A percentile compares a stretch with the other conserved stretches of the same genome.
Evolutionary conservation across 53 echinoderm and acorn worm genomes (phyloP).

Genomic region (Patiria pectinifera): DNA sequence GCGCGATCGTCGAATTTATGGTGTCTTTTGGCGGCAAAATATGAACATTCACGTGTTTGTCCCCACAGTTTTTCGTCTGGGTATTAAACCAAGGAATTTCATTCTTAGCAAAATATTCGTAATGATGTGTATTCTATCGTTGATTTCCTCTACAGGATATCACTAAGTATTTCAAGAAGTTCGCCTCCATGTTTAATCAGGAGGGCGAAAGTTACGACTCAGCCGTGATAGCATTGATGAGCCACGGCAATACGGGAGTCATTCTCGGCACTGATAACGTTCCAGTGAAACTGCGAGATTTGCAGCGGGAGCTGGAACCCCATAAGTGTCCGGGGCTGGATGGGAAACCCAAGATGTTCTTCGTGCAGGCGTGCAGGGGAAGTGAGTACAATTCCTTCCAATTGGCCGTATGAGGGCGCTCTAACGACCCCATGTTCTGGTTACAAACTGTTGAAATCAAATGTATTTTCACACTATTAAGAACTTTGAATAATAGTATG

Average conservation of each 20-base stretch:
- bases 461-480: too few relatives aligned
- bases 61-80: too few relatives aligned
- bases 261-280: constrained; percentile 61
- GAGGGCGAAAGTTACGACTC: constrained; percentile 59
- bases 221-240: constrained; percentile 71
- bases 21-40: too few relatives aligned
- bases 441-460: too few relatives aligned
- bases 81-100: too few relatives aligned
- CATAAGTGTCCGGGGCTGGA: constrained; percentile 51
- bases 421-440: too few relatives aligned
- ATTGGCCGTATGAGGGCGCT: too few relatives aligned
- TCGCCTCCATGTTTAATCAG: constrained; percentile 57
- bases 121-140: not conserved
- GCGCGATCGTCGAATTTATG: too few relatives aligned
- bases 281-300: constrained; percentile 2
- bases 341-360: constrained; percentile 75
- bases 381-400: constrained; percentile 1
- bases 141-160: constrained; percentile 47
- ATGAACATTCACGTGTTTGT: too few relatives aligned
- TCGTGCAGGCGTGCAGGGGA: constrained; percentile 74
- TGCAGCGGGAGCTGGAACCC: constrained; percentile 46
- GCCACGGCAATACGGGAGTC: constrained; percentile 67
- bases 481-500: too few relatives aligned
- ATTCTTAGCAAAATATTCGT: too few relatives aligned
- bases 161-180: constrained; percentile 1